phyloP scores from a whole-genome alignment of 2,797 vertebrate species.

The Orestias chungarensis region DNA sequence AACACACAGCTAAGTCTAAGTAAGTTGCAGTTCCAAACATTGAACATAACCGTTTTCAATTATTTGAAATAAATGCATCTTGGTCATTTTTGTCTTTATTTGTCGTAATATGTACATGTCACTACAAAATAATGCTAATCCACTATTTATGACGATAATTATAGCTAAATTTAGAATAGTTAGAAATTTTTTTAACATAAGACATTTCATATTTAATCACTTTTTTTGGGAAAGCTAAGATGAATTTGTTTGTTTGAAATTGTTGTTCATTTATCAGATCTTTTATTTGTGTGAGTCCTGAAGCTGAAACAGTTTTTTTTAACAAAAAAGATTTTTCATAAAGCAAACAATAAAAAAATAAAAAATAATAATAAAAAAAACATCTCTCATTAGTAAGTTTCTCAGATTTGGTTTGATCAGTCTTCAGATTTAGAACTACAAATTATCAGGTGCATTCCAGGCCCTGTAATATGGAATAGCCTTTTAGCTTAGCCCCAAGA shows the following conservation, averaged over 20 bases:
- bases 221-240: background rate
- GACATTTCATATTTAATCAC: background rate
- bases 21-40: constrained; percentile 7
- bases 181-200: too few species aligned
- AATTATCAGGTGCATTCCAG: background rate
- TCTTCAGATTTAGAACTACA: background rate
- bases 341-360: background rate
- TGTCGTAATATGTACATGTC: too few species aligned
- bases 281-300: background rate
- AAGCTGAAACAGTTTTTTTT: background rate
- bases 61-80: background rate
- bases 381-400: background rate
- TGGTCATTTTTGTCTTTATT: background rate
- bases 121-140: too few species aligned
- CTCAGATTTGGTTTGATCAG: background rate
- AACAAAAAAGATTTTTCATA: background rate
- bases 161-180: too few species aligned
- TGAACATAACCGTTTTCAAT: background rate
- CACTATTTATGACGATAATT: too few species aligned
- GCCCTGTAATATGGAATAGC: background rate
- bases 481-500: background rate
- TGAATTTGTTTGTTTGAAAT: background rate
- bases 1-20: constrained; percentile 23
- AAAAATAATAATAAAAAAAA: background rate
- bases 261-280: background rate